These are phyloP conservation scores for Calidris pugnax DNA, from an alignment of 2,113 vertebrate genomes.

Conservation along the genomic window DNA sequence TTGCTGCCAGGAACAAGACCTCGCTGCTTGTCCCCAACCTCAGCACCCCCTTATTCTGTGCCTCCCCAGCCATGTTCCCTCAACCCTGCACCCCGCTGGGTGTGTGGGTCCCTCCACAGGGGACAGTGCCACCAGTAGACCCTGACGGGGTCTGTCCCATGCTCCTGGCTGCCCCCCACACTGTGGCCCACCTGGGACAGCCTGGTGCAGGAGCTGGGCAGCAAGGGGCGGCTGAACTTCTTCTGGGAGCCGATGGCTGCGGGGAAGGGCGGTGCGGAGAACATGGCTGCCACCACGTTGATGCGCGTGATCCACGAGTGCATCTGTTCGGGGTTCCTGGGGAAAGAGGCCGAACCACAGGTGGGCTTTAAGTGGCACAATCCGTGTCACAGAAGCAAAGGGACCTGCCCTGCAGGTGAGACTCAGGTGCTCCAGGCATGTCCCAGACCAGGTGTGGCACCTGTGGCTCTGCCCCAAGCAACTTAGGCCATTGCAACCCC, in stretches of 20 bases:
- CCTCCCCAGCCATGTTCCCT: neutral
- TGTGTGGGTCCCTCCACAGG: fast-evolving
- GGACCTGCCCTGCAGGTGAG: neutral
- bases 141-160: neutral
- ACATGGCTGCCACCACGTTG: constrained; percentile 96
- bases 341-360: neutral
- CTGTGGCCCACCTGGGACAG: constrained; percentile 83
- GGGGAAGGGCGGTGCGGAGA: constrained; percentile 92
- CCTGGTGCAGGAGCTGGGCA: constrained; percentile 89
- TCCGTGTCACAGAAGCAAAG: neutral
- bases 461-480: neutral
- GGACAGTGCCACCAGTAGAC: neutral
- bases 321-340: constrained; percentile 94
- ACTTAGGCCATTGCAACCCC: neutral
- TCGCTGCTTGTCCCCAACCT: fast-evolving
- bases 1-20: neutral
- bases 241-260: constrained; percentile 96
- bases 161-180: neutral
- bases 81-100: fast-evolving
- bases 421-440: neutral
- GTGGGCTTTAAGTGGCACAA: neutral
- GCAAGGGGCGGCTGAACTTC: constrained; percentile 94
- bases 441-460: neutral
- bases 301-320: constrained; percentile 98
- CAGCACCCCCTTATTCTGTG: neutral